Evolutionary conservation across 2,797 vertebrate species (phyloP).

Genomic region (Amphiprion clarkii): DNA sequence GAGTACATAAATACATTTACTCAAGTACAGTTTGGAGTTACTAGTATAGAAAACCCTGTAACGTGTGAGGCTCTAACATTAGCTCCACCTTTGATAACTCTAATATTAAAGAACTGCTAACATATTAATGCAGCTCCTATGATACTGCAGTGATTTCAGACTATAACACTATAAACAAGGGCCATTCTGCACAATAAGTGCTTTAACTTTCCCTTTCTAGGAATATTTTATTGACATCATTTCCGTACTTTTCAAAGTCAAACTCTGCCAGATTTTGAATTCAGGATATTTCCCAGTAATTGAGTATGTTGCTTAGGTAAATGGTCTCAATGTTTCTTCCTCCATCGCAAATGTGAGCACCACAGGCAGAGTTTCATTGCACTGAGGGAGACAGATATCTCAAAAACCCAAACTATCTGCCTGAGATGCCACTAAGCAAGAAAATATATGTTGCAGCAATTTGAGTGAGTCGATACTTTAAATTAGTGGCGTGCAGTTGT

Average conservation of each 20-base stretch:
- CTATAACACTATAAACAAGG: background rate
- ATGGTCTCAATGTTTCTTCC: too few relatives aligned
- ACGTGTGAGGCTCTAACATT: too few relatives aligned
- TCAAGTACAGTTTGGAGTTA: background rate
- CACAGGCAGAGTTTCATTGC: background rate
- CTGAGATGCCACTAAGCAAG: background rate
- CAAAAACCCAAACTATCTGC: constrained; percentile 4
- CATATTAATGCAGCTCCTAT: background rate
- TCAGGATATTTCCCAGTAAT: background rate
- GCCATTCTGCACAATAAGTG: too few relatives aligned
- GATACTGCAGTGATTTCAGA: background rate
- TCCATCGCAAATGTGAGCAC: background rate
- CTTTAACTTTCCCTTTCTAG: too few relatives aligned
- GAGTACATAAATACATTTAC: background rate
- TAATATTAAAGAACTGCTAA: too few relatives aligned
- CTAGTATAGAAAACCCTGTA: background rate
- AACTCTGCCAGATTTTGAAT: background rate
- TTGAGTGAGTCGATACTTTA: constrained; percentile 16
- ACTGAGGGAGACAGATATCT: background rate
- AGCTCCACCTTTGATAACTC: too few relatives aligned
- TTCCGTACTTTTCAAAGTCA: background rate
- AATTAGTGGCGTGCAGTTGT: constrained; percentile 13
- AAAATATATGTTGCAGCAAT: background rate
- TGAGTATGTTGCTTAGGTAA: background rate
- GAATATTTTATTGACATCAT: background rate